Percentiles rank a stretch among this genome's conserved stretches.
These are phyloP conservation scores for Ochropleura leucogaster DNA, from an alignment of 2,888 invertebrate species.

Conservation along the genomic window DNA sequence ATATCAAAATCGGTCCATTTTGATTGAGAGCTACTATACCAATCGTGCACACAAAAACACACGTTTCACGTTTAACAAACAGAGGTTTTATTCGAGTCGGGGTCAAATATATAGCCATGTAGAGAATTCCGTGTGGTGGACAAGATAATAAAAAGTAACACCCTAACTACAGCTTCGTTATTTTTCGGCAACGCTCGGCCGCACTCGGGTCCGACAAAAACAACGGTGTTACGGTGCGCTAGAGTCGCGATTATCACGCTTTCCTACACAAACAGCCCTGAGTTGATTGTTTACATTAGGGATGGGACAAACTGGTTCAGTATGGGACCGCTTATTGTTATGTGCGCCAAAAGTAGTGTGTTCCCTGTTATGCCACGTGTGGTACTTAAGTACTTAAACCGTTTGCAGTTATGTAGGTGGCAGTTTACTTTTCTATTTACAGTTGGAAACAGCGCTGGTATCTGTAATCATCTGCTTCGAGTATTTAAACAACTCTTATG, in stretches of 20 bases:
- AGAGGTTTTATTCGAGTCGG: neutral
- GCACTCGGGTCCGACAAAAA: conserved; percentile 8
- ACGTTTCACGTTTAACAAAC: neutral
- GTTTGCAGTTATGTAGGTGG: conserved; percentile 20
- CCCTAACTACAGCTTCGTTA: conserved; percentile 17
- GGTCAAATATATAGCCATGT: neutral
- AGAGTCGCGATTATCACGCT: conserved; percentile 32
- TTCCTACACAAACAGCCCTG: conserved; percentile 17
- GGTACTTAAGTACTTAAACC: conserved; percentile 51
- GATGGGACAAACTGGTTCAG: conserved; percentile 53
- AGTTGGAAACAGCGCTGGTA: neutral
- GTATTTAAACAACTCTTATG: neutral
- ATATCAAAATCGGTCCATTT: neutral
- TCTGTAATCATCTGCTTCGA: neutral
- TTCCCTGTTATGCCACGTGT: conserved; percentile 41
- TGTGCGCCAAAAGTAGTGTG: conserved; percentile 31
- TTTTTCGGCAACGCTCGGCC: conserved; percentile 22
- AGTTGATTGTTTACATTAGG: conserved; percentile 48
- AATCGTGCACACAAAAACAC: neutral
- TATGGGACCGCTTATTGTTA: conserved; percentile 55
- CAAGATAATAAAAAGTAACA: conserved; percentile 23
- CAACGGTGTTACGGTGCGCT: conserved; percentile 38
- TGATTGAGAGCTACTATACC: neutral
- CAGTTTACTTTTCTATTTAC: conserved; percentile 25
- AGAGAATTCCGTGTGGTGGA: neutral